Percentiles rank a stretch among this genome's conserved stretches.
These are phyloP conservation scores for Gymnocypris eckloni DNA, from an alignment of 2,797 vertebrate species.

Conservation along the genomic window DNA sequence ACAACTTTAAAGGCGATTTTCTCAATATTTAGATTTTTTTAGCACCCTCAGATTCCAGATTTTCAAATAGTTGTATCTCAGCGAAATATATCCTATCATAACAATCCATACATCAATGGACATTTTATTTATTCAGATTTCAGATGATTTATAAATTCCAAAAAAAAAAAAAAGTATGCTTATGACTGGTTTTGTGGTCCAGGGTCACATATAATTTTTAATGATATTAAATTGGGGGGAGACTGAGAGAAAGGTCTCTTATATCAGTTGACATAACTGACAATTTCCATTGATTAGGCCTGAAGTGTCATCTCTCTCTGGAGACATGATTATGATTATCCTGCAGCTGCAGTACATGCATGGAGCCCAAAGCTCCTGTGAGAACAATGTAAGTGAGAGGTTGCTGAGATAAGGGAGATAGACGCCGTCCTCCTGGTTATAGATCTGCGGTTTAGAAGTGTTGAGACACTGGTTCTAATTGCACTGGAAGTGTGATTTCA, in stretches of 20 bases:
- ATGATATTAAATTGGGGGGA: too few species aligned
- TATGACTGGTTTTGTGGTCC: too few species aligned
- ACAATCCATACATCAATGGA: too few species aligned
- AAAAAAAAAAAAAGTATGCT: too few species aligned
- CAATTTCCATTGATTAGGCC: slow-evolving; percentile 9
- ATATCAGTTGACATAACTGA: slow-evolving; percentile 18
- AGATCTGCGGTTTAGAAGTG: slow-evolving; percentile 47
- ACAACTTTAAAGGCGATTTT: too few species aligned
- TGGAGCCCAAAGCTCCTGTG: slow-evolving; percentile 20
- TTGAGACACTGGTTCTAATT: slow-evolving; percentile 48
- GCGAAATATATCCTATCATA: too few species aligned
- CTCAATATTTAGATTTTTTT: too few species aligned
- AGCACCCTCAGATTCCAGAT: too few species aligned
- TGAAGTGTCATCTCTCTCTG: slow-evolving; percentile 22
- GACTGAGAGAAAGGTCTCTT: slow-evolving; percentile 7
- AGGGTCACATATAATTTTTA: too few species aligned
- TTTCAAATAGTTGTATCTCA: too few species aligned
- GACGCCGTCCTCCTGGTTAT: slow-evolving; percentile 19
- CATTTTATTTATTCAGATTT: too few species aligned
- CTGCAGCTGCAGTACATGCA: slow-evolving; percentile 33
- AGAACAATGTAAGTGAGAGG: slow-evolving; percentile 38
- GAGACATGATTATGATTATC: slow-evolving; percentile 34
- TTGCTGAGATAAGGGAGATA: slow-evolving; percentile 33
- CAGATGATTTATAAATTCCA: too few species aligned
- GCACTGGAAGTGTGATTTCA: slow-evolving; percentile 7